Base-by-base conservation (phyloP, 2,113 vertebrate genomes). In the Melanotaenia duboulayi region DNA sequence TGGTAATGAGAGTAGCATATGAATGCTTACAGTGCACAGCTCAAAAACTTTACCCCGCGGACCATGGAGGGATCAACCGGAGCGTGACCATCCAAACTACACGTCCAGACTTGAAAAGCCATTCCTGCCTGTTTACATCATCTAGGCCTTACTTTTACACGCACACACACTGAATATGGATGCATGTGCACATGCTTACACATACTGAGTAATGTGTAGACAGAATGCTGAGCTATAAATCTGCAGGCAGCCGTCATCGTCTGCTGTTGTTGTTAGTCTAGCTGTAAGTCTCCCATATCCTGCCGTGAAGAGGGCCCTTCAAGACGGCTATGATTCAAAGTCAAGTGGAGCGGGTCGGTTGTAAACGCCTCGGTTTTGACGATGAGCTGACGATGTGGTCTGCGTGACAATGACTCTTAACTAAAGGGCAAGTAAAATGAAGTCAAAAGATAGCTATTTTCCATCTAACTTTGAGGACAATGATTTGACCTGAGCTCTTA, bases 251-350 rank as follows among this genome's bases (percentile, higher is more conserved):
- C 63, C 35, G 46, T 81, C 78, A 73, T 87, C 60, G 40, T 65
- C 82, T 85, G 82, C 84, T 84, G 84, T 60, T 78, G 82, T 77
- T 84, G 84, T 91, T 83, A 88, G 87, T 85, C 62, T 44, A 56
- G 66, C 54, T n/a, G 67, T 74, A 78, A 82, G 76, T 90, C 81
- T 86, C 84, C 79, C 74, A 69, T 62, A 81, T 91, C 84, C 82
- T 88, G 83, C 61, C 55, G 32, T 7, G 19, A 71, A 82, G 71
- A 81, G 81, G 65, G 61, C 52, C 65, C 74, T 78, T 82, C 78
- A 71, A 62, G 74, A 65, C 25, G 4, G 24, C 62, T 7, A 75
- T 83, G 82, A 81, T 65, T 84, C 82, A 89, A 74, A 76, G 71
- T 59, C 60, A 64, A 81, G 71, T 24, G 51, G 68, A 76, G 35